Evolutionary conservation across 2,113 vertebrate genomes (phyloP), one percentile per base, ranked within the genome.

Genomic region (Hippocampus abdominalis): DNA sequence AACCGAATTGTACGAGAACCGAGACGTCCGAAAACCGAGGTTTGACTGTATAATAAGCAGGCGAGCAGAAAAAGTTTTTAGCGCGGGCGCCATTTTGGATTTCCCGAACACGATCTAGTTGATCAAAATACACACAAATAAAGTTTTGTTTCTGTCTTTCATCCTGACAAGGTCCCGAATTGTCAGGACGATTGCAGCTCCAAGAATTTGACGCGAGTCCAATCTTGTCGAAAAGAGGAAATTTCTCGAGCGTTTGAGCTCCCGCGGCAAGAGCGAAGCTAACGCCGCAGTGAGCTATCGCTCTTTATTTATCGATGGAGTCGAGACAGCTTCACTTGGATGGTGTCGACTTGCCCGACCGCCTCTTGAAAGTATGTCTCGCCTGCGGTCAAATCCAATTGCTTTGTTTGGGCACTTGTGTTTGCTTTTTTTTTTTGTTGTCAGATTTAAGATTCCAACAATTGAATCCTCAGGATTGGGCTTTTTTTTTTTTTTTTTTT

Each of bases 371-470:
- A 76, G 71, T 60, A 32, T 16, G 18, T 59, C 69, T 49, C 66
- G 81, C 84, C 80, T 46, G 25, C 46, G 68, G 82, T 80, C 70
- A 68, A 80, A 87, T 86, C 72, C 77, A 64, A 64, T 64, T 46
- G 78, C 69, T 84, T 69, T 73, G 48, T 46, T 71, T 63, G 56
- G 65, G 49, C 44, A 60, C n/a, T 70, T 54, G 12, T 3, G 49
- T 61, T 64, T 60, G 70, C 71, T 73, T 73, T 44, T 25, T n/a
- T n/a, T n/a, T n/a, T n/a, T n/a, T n/a, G n/a, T n/a, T 69, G 64
- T 69, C 11, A 60, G 13, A 36, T 56, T 59, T 8, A 56, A 25
- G 53, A 21, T 72, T 72, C 54, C 29, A 39, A 60, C 25, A 72
- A 66, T 46, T 49, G 20, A 56, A 0, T 66, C 66, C 25, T 32